Evolutionary conservation across 2,888 invertebrate species (phyloP).

Genomic region (Nomada hirtipes): DNA sequence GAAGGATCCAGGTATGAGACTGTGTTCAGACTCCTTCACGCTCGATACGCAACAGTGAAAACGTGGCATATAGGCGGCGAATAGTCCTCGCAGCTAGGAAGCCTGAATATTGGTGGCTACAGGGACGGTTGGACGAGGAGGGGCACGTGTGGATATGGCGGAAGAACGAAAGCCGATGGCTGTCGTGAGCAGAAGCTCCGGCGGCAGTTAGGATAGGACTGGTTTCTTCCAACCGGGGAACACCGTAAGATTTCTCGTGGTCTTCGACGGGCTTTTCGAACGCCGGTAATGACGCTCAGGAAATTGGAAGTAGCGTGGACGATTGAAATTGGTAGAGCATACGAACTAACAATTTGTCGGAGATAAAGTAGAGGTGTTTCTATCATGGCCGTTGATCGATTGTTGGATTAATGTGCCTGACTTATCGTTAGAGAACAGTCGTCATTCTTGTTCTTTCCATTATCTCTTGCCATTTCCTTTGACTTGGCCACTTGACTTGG

Average conservation of each 20-base stretch:
- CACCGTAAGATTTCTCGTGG: conserved; percentile 62
- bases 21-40: conserved; percentile 20
- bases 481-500: too few relatives aligned
- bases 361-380: conserved; percentile 45
- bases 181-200: conserved; percentile 70
- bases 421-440: background rate
- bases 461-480: conserved; percentile 1
- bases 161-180: conserved; percentile 67
- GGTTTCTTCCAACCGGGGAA: conserved; percentile 58
- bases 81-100: conserved; percentile 26
- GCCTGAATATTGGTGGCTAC: conserved; percentile 46
- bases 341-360: conserved; percentile 58
- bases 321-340: conserved; percentile 63
- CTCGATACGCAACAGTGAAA: conserved; percentile 62
- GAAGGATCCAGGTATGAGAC: conserved; percentile 50
- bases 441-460: background rate
- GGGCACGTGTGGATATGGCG: conserved; percentile 43
- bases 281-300: conserved; percentile 69
- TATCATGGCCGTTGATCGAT: conserved; percentile 3
- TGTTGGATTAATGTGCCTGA: conserved; percentile 15
- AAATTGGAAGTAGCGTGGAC: conserved; percentile 65
- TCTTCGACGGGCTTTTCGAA: conserved; percentile 52
- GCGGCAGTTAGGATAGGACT: conserved; percentile 47
- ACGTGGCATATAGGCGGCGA: conserved; percentile 34
- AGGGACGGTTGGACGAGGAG: conserved; percentile 26